Evolutionary conservation across 2,888 invertebrate genomes (phyloP), one percentile per base, ranked within the genome.

Genomic region (Drymonia ruficornis): DNA sequence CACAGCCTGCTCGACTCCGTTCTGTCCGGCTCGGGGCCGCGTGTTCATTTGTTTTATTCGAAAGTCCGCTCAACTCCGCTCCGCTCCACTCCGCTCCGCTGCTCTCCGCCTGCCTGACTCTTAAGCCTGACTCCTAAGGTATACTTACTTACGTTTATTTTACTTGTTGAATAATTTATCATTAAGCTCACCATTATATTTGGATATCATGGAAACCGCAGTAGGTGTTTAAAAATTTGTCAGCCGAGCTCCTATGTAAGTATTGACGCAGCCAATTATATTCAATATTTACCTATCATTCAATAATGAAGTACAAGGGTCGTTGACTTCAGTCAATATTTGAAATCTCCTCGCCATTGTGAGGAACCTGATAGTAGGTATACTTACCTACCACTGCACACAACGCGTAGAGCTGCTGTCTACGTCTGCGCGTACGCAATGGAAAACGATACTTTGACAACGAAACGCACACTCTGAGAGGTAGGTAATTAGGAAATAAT

Each of bases 341-440:
- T 58, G 55, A 59, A 63, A 65, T 61, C 61, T 61, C 65, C 63
- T 68, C 55, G 46, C 57, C 50, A 59, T 63, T 59, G 68, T 60
- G 68, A 61, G 68, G 61, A 71, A 69, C 65, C 61, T 63, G 65
- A 69, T 71, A 71, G 60, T 55, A 58, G 61, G 65, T n/a, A 60
- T 56, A 56, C 49, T 53, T 7, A 7, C 7, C 23, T 23, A 23
- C n/a, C n/a, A n/a, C 23, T 23, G 6, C 52, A 56, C 58, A 57
- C 51, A 54, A 58, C 70, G 58, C 56, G 56, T 57, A 19, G 49
- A 52, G 49, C 61, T 55, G 54, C 53, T 45, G 52, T 36, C 50
- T 59, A 11, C 16, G 19, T 13, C 19, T 28, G 62, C 64, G 56
- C 54, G 38, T 42, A 52, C 52, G 58, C 59, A 62, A 59, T 60